Percentiles rank a stretch among this genome's conserved stretches.
phyloP scores from a whole-genome alignment of 2,888 invertebrate species.

The Ligdia adustata region DNA sequence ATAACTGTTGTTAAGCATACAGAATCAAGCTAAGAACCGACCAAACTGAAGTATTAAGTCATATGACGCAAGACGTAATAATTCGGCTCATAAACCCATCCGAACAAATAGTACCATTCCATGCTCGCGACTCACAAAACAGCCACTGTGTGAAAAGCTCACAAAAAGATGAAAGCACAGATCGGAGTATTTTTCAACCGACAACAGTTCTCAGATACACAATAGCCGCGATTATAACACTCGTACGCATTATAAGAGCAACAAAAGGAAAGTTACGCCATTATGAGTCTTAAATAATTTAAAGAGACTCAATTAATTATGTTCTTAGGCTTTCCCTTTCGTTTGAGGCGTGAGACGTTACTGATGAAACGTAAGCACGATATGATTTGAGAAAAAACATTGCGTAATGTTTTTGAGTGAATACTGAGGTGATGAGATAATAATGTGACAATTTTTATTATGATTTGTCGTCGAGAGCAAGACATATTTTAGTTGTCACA shows the following conservation, averaged over 20 bases:
- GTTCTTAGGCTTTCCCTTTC: slow-evolving; percentile 55
- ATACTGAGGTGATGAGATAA: too few relatives aligned
- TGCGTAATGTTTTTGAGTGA: slow-evolving; percentile 23
- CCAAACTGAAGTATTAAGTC: too few relatives aligned
- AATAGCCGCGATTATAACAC: slow-evolving; percentile 14
- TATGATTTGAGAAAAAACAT: slow-evolving; percentile 13
- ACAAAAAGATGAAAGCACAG: slow-evolving; percentile 41
- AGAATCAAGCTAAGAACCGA: too few relatives aligned
- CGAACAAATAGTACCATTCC: too few relatives aligned
- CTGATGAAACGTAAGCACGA: slow-evolving; percentile 43
- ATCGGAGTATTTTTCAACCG: slow-evolving; percentile 20
- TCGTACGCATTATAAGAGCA: slow-evolving; percentile 18
- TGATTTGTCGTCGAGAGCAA: too few relatives aligned
- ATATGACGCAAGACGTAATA: too few relatives aligned
- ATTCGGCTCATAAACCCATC: too few relatives aligned
- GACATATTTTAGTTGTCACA: too few relatives aligned
- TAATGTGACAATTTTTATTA: too few relatives aligned
- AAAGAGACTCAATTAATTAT: slow-evolving; percentile 57
- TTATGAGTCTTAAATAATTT: slow-evolving; percentile 48
- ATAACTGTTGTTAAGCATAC: too few relatives aligned
- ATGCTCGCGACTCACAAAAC: slow-evolving; percentile 27
- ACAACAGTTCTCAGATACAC: slow-evolving; percentile 18
- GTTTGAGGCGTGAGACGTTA: slow-evolving; percentile 41
- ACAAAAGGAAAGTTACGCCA: slow-evolving; percentile 54
- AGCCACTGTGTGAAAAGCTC: slow-evolving; percentile 32